Evolutionary conservation across 2,113 vertebrate species (phyloP).

Genomic region (Bos taurus): DNA sequence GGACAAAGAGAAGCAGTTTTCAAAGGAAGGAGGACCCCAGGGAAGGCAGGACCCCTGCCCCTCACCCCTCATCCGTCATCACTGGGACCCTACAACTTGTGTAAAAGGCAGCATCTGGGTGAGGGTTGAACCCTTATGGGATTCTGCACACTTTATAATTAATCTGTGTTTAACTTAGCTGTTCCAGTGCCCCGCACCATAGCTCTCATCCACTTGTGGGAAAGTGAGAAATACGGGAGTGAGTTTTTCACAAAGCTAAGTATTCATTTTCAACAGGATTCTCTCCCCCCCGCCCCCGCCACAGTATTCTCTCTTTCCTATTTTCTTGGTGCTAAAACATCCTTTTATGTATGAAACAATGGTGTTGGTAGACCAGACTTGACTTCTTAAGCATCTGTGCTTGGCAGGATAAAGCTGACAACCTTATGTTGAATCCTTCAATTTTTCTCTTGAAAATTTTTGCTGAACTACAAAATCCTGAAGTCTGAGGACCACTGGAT

Average conservation of each 20-base stretch:
- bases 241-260: constrained; percentile 27
- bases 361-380: neutral
- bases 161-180: neutral
- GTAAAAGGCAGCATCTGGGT: neutral
- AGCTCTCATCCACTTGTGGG: constrained; percentile 24
- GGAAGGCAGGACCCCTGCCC: accelerated
- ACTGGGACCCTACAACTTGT: neutral
- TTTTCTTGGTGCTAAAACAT: neutral
- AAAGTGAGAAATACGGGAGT: constrained; percentile 48
- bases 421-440: neutral
- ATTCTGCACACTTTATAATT: neutral
- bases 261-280: constrained; percentile 18
- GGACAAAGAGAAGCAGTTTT: neutral
- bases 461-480: constrained; percentile 36
- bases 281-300: neutral
- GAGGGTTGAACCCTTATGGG: neutral
- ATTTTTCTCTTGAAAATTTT: constrained; percentile 18
- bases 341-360: neutral
- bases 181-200: neutral
- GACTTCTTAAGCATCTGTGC: neutral
- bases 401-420: neutral
- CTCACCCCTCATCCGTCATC: accelerated
- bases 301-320: neutral
- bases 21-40: neutral
- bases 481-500: neutral